Evolutionary conservation across 2,113 vertebrate species (phyloP).

Genomic region (Gallinago media): DNA sequence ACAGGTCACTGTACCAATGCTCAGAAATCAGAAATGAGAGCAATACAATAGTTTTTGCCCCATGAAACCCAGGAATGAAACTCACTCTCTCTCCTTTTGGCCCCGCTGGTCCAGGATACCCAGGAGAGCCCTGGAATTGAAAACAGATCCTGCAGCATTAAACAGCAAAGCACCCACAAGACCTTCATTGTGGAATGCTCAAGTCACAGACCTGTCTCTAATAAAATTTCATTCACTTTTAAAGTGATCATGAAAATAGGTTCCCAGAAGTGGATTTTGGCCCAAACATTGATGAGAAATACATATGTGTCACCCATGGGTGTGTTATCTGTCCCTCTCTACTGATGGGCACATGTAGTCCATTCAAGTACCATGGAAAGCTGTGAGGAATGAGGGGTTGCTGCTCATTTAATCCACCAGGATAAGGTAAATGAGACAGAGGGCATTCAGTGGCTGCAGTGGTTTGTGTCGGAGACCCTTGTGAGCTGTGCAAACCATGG

Average conservation of each 20-base stretch:
- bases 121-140: conserved; percentile 79
- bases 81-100: conserved; percentile 91
- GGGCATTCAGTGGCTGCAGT: background rate
- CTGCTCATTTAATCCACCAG: background rate
- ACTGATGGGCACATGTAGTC: background rate
- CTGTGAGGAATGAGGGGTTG: background rate
- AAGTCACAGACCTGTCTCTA: background rate
- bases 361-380: background rate
- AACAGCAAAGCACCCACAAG: background rate
- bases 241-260: background rate
- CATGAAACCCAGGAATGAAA: background rate
- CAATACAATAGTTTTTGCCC: background rate
- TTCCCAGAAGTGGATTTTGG: background rate
- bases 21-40: background rate
- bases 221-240: background rate
- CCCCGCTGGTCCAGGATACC: conserved; percentile 81
- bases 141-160: background rate
- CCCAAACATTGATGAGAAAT: background rate
- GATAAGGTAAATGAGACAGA: background rate
- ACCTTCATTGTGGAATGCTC: too few species aligned
- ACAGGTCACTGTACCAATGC: accelerated
- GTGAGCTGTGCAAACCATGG: background rate
- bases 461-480: background rate
- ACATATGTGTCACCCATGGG: background rate
- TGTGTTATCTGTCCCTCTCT: background rate